Evolutionary conservation across 2,797 vertebrate species (phyloP).

Genomic region (Urophycis tenuis): DNA sequence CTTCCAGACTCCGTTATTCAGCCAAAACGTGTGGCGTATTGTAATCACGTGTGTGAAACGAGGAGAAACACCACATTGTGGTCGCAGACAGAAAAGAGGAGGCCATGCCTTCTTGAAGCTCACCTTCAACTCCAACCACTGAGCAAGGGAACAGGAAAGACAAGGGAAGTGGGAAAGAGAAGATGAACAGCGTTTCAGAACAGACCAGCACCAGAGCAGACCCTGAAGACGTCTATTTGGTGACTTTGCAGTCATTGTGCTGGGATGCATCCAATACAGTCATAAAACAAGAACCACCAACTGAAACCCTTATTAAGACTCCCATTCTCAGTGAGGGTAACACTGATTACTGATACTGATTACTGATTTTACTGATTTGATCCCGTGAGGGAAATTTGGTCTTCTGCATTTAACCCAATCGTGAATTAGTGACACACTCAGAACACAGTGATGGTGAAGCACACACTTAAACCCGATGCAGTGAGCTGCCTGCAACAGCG

Average conservation of each 20-base stretch:
- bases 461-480: too few relatives aligned
- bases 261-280: not conserved
- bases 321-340: not conserved
- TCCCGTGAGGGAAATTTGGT: too few relatives aligned
- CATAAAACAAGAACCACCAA: not conserved
- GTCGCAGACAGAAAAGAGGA: not conserved
- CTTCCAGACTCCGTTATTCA: not conserved
- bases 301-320: not conserved
- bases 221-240: not conserved
- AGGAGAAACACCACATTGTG: not conserved
- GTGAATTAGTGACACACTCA: too few relatives aligned
- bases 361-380: too few relatives aligned
- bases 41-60: not conserved
- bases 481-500: too few relatives aligned
- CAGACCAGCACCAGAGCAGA: not conserved
- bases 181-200: not conserved
- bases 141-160: conserved; percentile 39
- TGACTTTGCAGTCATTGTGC: not conserved
- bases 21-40: not conserved
- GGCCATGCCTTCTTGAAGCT: conserved; percentile 33
- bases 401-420: too few relatives aligned
- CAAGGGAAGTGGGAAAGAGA: conserved; percentile 40
- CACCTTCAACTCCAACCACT: conserved; percentile 72
- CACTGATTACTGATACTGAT: too few relatives aligned
- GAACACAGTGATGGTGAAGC: too few relatives aligned